Base-by-base conservation (phyloP, 2,888 invertebrate species). In the Baccha elongata region DNA sequence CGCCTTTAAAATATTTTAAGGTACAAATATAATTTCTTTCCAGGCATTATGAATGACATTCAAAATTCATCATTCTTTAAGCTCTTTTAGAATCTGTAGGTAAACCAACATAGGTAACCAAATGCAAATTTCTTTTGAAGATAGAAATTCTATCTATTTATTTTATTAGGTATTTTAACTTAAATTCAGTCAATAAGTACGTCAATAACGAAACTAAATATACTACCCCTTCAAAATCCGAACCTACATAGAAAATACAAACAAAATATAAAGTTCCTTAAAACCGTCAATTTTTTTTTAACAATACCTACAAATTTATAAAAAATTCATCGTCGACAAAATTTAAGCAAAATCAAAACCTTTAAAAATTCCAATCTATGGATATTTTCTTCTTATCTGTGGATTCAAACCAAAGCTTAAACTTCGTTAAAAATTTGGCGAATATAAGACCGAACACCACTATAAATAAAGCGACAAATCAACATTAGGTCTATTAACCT, bases 401-500 rank as follows among this genome's bases (percentile, higher is more conserved):
- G 11, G 40, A 60, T 29, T 29, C 42, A 13, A 7, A 44, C n/a
- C 29, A 29, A 58, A 58, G 58, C 58, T 26, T n/a, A n/a, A n/a
- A n/a, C n/a, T n/a, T n/a, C 13, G 19, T 13, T 44, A 60, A 60
- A 42, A 44, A 19, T 3, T 60, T 60, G 60, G 60, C 60, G 60
- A 26, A 44, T 29, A 60, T 17, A 11, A 17, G 15, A 21, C n/a
- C 17, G 15, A 44, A 60, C 23, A 48, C 48, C 26, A 21, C 7
- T 48, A 19, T 26, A 3, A 3, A 35, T 7, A 17, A 32, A 19
- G 6, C 0, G 46, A 67, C 7, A 26, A 65, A 81, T 75, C 71
- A 52, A 71, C 58, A 65, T 11, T 65, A 62, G 81, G 75, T 72
- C 75, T 81, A 53, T 81, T 74, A 81, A 81, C 81, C 71, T 71